These are phyloP conservation scores for Smithornis capensis DNA, from an alignment of 2,113 vertebrate species.

Conservation along the genomic window DNA sequence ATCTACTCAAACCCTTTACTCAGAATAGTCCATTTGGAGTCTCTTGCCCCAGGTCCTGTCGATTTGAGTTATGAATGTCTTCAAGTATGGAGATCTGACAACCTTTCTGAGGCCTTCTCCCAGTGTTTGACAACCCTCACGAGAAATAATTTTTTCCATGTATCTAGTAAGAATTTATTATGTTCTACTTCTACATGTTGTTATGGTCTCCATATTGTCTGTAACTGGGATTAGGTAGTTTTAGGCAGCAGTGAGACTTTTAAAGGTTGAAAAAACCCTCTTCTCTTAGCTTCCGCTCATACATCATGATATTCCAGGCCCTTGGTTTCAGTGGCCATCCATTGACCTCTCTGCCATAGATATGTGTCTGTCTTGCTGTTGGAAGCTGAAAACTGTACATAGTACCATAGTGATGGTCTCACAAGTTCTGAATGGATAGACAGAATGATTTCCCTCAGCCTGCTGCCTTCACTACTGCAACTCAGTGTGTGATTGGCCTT, in stretches of 20 bases:
- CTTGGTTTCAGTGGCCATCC: background rate
- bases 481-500: background rate
- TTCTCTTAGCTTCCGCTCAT: background rate
- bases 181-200: background rate
- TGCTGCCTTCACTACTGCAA: background rate
- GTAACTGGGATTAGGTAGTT: background rate
- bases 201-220: background rate
- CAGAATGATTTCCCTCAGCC: background rate
- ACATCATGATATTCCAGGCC: background rate
- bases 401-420: background rate
- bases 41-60: background rate
- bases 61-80: background rate
- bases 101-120: background rate
- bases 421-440: background rate
- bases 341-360: background rate
- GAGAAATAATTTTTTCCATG: background rate
- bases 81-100: background rate
- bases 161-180: background rate
- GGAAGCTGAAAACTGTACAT: background rate
- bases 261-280: background rate
- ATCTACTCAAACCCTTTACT: background rate
- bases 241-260: background rate
- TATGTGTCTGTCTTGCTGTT: background rate
- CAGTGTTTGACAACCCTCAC: background rate
- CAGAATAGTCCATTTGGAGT: background rate